Conservation (phyloP, 2,113 vertebrate genomes). For the Spilogale gracilis region DNA sequence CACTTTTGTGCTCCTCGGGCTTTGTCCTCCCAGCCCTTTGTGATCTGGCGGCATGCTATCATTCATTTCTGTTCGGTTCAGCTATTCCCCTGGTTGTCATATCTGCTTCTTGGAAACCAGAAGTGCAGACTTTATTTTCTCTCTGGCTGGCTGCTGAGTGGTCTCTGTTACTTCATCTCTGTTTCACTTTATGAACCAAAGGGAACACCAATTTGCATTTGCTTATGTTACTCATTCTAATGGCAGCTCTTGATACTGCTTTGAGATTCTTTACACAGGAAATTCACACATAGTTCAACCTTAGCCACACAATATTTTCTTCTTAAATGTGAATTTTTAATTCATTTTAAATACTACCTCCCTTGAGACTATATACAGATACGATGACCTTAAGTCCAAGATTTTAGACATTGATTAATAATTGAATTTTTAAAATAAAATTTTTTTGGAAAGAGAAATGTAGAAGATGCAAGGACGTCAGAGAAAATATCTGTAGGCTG, state of each 20-base stretch:
- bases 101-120: neutral
- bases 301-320: neutral
- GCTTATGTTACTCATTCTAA: neutral
- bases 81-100: neutral
- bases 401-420: neutral
- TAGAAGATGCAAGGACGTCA: neutral
- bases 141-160: neutral
- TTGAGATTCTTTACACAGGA: neutral
- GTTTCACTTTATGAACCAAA: neutral
- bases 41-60: neutral
- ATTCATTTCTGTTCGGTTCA: neutral
- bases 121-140: neutral
- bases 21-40: neutral
- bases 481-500: neutral
- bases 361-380: neutral
- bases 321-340: neutral
- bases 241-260: neutral
- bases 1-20: neutral
- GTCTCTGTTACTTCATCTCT: neutral
- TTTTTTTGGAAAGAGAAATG: neutral
- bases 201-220: neutral
- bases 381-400: neutral
- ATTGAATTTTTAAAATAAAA: neutral
- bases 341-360: neutral
- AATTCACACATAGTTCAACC: neutral